Evolutionary conservation across 2,113 vertebrate genomes (phyloP), one percentile per base, ranked within the genome.

Genomic region (Pholis gunnellus): DNA sequence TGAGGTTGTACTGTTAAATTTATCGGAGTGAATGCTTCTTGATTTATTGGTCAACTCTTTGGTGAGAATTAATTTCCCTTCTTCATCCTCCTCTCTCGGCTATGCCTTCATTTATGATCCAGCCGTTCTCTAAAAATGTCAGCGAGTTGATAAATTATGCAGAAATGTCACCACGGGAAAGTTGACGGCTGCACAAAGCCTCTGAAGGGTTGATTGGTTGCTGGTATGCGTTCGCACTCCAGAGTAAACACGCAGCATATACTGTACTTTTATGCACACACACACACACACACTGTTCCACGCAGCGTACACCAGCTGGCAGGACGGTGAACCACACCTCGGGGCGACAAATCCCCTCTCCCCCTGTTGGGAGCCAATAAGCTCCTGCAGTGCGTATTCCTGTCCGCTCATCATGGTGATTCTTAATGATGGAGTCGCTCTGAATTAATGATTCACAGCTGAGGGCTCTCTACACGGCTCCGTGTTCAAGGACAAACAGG

Each of bases 81-180:
- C 56, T 4, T 38, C 27, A 1, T 54, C 40, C 17, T 0, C 15
- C 1, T 14, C 27, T 5, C 29, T 48, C 2, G 0, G 0, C 44
- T 60, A 13, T 5, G 77, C 74, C 74, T 90, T 90, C 70, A 78
- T 89, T 92, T 90, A 86, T 80, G 90, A 93, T 93, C 79, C 85
- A 44, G 40, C 61, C 7, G 0, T 0, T 18, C 29, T 9, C 81
- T 88, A 87, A 96, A 50, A 89, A 96, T 95, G 94, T 94, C 95
- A 95, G 67, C 27, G 54, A 75, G 92, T 81, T 91, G 91, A 95
- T 96, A 85, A 96, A 96, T 96, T 94, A 96, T 94, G 88, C 87
- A 95, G 78, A 95, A 94, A 94, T 94, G 93, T 91, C 95, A 93
- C 77, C 36, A 1, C 65, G 89, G 82, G 48, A 68, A 7, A 72